phyloP scores from a whole-genome alignment of 2,797 vertebrate genomes.

The Hylomyscus alleni region DNA sequence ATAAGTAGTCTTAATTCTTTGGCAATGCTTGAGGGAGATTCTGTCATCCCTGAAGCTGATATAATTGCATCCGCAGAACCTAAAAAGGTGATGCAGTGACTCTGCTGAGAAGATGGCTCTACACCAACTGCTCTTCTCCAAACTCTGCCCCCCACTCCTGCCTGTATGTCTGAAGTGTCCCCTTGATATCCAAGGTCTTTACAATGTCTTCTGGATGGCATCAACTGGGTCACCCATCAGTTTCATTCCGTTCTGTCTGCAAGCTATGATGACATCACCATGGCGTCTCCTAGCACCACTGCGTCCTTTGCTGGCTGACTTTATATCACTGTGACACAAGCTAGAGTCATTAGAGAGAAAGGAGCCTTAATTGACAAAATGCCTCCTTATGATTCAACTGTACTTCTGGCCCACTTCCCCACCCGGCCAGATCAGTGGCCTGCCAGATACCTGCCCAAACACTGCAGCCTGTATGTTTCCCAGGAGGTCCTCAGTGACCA shows the following conservation, averaged over 20 bases:
- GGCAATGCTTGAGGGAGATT: constrained; percentile 40
- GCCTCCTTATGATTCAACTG: background rate
- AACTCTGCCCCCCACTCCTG: background rate
- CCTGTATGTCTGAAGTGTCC: background rate
- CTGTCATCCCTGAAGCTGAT: constrained; percentile 24
- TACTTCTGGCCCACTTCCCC: background rate
- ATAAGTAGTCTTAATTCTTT: constrained; percentile 30
- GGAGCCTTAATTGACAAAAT: background rate
- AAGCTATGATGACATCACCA: background rate
- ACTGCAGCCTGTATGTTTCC: background rate
- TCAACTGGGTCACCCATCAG: background rate
- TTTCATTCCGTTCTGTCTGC: background rate
- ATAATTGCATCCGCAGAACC: constrained; percentile 60
- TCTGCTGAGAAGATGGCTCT: constrained; percentile 6
- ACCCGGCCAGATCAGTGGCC: background rate
- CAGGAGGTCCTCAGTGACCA: background rate
- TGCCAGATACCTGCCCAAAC: background rate
- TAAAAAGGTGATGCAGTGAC: background rate
- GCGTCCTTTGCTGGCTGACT: background rate
- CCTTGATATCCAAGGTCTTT: background rate
- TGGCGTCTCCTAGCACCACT: background rate
- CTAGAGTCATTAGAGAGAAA: background rate
- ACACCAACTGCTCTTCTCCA: background rate
- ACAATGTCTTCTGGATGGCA: background rate
- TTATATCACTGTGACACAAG: background rate